Evolutionary conservation across 2,888 invertebrate species (phyloP).

Genomic region (Synanthedon andrenaeformis): DNA sequence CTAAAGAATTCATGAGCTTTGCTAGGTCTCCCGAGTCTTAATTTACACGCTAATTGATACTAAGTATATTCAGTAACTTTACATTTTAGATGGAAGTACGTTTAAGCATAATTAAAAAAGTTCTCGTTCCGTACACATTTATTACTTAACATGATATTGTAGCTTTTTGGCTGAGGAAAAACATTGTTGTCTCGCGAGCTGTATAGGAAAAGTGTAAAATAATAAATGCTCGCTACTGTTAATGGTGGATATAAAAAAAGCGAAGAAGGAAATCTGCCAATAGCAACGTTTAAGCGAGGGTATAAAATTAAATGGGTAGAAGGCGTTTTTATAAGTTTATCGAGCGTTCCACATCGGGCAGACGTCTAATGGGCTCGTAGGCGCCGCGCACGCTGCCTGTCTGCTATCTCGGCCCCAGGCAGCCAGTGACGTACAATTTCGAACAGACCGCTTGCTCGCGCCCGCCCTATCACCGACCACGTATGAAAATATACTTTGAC

Average conservation of each 20-base stretch:
- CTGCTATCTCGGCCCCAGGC: conserved; percentile 55
- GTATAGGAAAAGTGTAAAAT: conserved; percentile 34
- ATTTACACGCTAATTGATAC: not conserved
- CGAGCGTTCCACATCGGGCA: conserved; percentile 66
- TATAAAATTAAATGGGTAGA: conserved; percentile 69
- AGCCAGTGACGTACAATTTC: conserved; percentile 32
- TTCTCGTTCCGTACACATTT: not conserved
- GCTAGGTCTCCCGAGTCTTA: not conserved
- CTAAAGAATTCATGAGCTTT: not conserved
- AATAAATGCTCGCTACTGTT: conserved; percentile 18
- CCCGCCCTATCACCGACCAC: conserved; percentile 14
- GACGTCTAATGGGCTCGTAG: conserved; percentile 63
- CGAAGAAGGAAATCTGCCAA: conserved; percentile 63
- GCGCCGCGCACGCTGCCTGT: conserved; percentile 63
- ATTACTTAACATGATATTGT: too few species aligned
- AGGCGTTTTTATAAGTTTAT: conserved; percentile 70
- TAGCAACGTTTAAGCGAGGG: conserved; percentile 62
- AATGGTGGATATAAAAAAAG: conserved; percentile 50
- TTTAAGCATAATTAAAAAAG: not conserved
- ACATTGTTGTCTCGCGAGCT: not conserved
- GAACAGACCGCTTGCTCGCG: not conserved
- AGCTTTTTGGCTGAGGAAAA: not conserved
- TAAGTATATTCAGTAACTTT: not conserved
- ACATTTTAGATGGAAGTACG: not conserved
- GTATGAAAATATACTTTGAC: conserved; percentile 21